These are phyloP conservation scores for Tupiocoris notatus DNA, from an alignment of 2,888 invertebrate species.

Conservation along the genomic window DNA sequence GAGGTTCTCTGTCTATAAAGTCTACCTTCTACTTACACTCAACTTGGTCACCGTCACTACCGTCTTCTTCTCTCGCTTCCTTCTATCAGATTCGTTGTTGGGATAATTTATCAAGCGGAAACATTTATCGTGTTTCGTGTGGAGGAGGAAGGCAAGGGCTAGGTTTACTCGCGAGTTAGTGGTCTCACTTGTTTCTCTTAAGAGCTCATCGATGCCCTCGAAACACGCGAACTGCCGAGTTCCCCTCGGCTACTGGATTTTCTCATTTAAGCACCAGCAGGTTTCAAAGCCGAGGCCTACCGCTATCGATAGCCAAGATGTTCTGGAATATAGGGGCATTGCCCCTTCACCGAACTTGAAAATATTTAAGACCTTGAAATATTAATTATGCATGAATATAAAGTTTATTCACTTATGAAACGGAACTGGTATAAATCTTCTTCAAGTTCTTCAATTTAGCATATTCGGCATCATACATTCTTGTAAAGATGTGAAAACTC, in stretches of 20 bases:
- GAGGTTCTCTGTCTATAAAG: neutral
- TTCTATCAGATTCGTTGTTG: conserved; percentile 40
- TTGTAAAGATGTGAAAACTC: no score
- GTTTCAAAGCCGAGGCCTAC: no score
- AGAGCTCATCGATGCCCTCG: conserved; percentile 23
- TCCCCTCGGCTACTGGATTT: conserved; percentile 32
- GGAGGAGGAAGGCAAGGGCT: neutral
- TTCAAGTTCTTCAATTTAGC: no score
- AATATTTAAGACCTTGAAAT: no score
- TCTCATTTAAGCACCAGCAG: conserved; percentile 22
- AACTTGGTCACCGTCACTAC: neutral
- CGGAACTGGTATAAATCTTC: no score
- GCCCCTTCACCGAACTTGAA: no score
- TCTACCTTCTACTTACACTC: neutral
- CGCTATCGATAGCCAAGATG: no score
- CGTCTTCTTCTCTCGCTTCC: conserved; percentile 24
- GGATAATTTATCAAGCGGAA: conserved; percentile 41
- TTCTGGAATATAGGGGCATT: no score
- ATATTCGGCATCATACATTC: no score
- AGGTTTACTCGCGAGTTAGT: conserved; percentile 21
- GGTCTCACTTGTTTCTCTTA: conserved; percentile 37
- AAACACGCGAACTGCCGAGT: conserved; percentile 21
- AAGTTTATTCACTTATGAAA: no score
- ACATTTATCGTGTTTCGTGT: conserved; percentile 33
- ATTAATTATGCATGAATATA: no score